Percentiles rank a stretch among this genome's conserved stretches.
Conservation (phyloP, 2,888 invertebrate species). For the Rutpela maculata region DNA sequence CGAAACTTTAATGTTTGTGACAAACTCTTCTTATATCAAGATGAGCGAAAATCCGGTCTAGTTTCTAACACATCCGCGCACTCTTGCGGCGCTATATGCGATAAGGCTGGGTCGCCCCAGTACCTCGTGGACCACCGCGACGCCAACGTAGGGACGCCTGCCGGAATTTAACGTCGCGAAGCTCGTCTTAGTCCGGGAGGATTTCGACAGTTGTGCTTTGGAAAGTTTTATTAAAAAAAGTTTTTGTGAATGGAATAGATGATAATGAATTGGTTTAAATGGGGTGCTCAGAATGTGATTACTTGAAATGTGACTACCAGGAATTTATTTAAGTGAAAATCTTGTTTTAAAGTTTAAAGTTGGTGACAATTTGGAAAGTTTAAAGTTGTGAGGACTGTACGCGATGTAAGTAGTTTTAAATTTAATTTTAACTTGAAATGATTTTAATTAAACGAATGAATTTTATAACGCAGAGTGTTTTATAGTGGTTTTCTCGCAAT, state of each 20-base stretch:
- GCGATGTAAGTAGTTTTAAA: conserved; percentile 40
- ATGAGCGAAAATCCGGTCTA: conserved; percentile 51
- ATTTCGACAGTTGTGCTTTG: conserved; percentile 32
- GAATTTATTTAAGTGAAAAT: conserved; percentile 40
- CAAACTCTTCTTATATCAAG: conserved; percentile 31
- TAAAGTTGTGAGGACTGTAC: background rate
- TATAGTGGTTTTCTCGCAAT: background rate
- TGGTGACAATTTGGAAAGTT: conserved; percentile 44
- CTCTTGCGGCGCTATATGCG: conserved; percentile 65
- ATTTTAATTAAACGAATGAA: too few species aligned
- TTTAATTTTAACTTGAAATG: too few species aligned
- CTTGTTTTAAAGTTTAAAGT: conserved; percentile 41
- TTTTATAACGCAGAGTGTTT: background rate
- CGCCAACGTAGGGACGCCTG: conserved; percentile 56
- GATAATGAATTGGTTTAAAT: conserved; percentile 32
- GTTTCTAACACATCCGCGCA: conserved; percentile 62
- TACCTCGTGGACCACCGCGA: conserved; percentile 65
- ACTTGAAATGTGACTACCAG: conserved; percentile 34
- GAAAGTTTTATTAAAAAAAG: conserved; percentile 43
- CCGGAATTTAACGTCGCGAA: conserved; percentile 40
- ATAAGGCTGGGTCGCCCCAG: conserved; percentile 68
- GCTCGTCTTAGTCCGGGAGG: conserved; percentile 39
- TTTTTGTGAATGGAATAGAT: conserved; percentile 20
- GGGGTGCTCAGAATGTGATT: conserved; percentile 36
- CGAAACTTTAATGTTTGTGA: conserved; percentile 21